Evolutionary conservation across 1,140 invertebrate species (phyloP), one percentile per base, ranked within the genome.

Genomic region (Branchinecta lynchi): DNA sequence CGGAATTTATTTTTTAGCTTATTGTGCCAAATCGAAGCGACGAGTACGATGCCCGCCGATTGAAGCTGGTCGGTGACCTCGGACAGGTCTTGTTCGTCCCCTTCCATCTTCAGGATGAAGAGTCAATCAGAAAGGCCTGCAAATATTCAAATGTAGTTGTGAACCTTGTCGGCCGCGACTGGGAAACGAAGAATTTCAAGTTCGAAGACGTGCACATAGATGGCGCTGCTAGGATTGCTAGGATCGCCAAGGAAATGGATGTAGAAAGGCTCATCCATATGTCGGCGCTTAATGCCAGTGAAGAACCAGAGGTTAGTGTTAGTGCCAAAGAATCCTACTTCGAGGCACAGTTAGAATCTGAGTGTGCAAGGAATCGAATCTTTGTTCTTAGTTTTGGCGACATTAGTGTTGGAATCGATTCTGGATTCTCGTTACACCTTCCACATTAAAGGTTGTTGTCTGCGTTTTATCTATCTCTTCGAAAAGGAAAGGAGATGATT

Each of bases 141-240:
- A 89, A 90, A 75, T 91, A 99, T 80, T 98, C 96, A 0, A 97
- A 98, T 82, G 89, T 98, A 71, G 96, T 99, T 0, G 86, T 99
- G 72, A 99, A 99, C 80, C 81, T 97, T 46, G 86, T 99, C 74
- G 95, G 96, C 32, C 82, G 88, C 68, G 87, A 96, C 72, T 93
- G 86, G 81, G 91, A 96, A 79, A 99, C 96, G 0, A 88, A 84
- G 80, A 94, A 94, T 77, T 96, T 88, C 72, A 84, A 80, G 66
- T 93, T 85, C 76, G 79, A 88, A 44, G 89, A 94, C 82, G 88
- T 92, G 0, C 82, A 93, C 71, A 73, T 76, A 5, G 74, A 72
- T 66, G 76, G 75, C 43, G 84, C 90, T 0, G 79, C 85, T 45
- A 82, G 80, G 21, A 78, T 95, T 73, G 92, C 92, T 32, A 86